A percentile compares a stretch with the other conserved stretches of the same genome.
Evolutionary conservation across 2,797 vertebrate genomes (phyloP).

Genomic region (Sus cebifrons): DNA sequence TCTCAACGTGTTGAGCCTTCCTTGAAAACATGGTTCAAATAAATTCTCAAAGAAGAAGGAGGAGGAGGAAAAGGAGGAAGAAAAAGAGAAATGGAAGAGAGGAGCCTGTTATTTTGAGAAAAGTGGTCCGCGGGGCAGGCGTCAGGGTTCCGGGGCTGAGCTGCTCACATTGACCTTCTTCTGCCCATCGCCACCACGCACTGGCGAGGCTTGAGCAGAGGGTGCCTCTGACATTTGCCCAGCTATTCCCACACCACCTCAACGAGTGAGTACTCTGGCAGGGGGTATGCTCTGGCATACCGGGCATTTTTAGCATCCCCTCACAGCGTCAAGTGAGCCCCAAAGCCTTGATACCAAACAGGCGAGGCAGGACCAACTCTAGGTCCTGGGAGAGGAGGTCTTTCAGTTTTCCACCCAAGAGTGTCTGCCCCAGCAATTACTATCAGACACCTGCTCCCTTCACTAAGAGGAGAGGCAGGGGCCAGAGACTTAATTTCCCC

Average conservation of each 20-base stretch:
- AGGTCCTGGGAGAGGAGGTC: neutral
- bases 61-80: neutral
- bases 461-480: neutral
- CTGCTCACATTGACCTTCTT: neutral
- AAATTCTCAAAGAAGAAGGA: neutral
- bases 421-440: neutral
- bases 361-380: neutral
- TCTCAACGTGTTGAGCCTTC: neutral
- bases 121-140: neutral
- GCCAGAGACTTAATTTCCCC: neutral
- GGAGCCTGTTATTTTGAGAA: neutral
- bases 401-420: neutral
- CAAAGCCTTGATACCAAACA: neutral
- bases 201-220: too few relatives aligned
- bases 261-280: neutral
- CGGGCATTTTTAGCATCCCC: neutral
- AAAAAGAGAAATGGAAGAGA: neutral
- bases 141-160: fast-evolving
- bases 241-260: neutral
- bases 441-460: neutral
- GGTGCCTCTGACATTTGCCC: too few relatives aligned
- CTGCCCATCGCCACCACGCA: fast-evolving
- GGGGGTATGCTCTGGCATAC: neutral
- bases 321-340: neutral
- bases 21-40: neutral